phyloP scores from a whole-genome alignment of 2,797 vertebrate genomes.

The Sebastes miniatus region DNA sequence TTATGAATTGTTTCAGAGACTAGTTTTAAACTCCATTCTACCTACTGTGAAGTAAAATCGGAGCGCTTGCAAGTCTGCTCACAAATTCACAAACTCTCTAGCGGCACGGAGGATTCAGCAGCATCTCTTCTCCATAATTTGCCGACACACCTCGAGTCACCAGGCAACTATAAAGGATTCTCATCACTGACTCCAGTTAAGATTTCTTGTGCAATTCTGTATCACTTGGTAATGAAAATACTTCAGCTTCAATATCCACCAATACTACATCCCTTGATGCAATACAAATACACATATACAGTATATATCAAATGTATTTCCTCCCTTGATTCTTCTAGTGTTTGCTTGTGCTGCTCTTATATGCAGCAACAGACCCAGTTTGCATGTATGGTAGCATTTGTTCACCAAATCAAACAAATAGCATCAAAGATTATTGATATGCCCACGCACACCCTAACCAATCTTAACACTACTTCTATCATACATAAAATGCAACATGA shows the following conservation, averaged over 20 bases:
- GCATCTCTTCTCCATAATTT: neutral
- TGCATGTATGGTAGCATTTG: neutral
- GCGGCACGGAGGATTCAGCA: neutral
- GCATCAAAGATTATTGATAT: neutral
- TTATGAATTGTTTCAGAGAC: conserved; percentile 6
- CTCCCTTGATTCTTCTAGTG: too few species aligned
- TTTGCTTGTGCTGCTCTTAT: neutral
- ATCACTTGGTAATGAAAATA: neutral
- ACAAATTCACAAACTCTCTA: neutral
- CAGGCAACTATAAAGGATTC: neutral
- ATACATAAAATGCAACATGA: neutral
- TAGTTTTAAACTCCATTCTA: neutral
- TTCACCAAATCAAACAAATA: neutral
- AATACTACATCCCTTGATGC: neutral
- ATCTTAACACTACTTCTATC: neutral
- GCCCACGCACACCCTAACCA: neutral
- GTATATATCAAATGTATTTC: too few species aligned
- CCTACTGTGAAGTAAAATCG: neutral
- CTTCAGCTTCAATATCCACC: neutral
- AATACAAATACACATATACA: neutral
- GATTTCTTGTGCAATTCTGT: neutral
- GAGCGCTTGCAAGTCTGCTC: neutral
- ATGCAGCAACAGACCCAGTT: neutral
- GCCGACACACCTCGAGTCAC: neutral
- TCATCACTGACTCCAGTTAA: neutral